Percentiles rank a stretch among this genome's conserved stretches.
Conservation (phyloP, 2,888 invertebrate species). For the Choreutis nemorana region DNA sequence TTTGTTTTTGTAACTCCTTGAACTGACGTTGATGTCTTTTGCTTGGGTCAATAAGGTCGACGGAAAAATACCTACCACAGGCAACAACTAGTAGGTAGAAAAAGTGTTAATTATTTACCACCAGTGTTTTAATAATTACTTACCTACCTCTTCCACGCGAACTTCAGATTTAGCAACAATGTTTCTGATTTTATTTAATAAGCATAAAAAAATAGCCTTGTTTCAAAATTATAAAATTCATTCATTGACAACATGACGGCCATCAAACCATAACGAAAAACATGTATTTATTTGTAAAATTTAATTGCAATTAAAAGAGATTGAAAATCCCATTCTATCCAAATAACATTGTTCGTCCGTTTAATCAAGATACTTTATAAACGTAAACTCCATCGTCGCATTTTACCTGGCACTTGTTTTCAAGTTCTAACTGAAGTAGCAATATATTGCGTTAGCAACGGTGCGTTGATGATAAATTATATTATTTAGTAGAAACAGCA, state of each 20-base stretch:
- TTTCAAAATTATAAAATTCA: too few species aligned
- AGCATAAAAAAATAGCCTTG: too few species aligned
- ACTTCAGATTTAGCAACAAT: too few species aligned
- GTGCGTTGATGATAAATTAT: conserved; percentile 38
- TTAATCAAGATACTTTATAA: conserved; percentile 3
- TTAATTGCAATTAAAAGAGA: conserved; percentile 6
- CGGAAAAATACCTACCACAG: conserved; percentile 10
- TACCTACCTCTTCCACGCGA: too few species aligned
- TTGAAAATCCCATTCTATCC: neutral
- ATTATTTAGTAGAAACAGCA: conserved; percentile 36
- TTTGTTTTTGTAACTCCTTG: too few species aligned
- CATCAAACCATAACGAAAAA: too few species aligned
- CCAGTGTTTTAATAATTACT: too few species aligned
- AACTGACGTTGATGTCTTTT: conserved; percentile 12
- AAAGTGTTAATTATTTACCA: too few species aligned
- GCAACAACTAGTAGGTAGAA: neutral
- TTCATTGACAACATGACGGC: too few species aligned
- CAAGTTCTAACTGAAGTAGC: conserved; percentile 21
- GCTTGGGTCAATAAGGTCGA: conserved; percentile 11
- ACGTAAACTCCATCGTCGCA: conserved; percentile 23
- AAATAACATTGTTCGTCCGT: neutral
- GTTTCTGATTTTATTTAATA: too few species aligned
- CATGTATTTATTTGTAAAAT: conserved; percentile 8
- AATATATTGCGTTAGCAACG: conserved; percentile 34
- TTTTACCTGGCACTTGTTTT: conserved; percentile 15